phyloP scores from a whole-genome alignment of 2,888 invertebrate species.

The Oegoconia quadripuncta region DNA sequence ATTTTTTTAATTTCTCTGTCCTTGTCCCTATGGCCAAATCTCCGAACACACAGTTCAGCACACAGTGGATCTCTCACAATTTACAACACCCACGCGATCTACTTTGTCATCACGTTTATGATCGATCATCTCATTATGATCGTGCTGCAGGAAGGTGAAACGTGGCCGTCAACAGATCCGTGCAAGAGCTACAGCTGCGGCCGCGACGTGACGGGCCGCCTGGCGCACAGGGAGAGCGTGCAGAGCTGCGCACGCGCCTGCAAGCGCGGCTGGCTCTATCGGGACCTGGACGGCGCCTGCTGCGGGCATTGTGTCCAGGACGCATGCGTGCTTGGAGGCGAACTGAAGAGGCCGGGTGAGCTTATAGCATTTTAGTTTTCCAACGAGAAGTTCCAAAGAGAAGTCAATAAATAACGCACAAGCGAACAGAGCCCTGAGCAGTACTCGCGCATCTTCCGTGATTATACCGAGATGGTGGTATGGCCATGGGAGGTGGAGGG shows the following conservation, averaged over 20 bases:
- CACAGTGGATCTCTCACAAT: not conserved
- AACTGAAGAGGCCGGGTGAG: conserved; percentile 65
- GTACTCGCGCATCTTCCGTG: too few species aligned
- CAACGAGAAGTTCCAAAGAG: not conserved
- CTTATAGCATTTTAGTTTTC: not conserved
- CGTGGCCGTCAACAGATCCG: conserved; percentile 74
- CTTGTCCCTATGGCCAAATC: too few species aligned
- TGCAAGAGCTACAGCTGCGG: conserved; percentile 76
- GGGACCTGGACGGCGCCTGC: conserved; percentile 62
- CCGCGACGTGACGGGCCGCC: conserved; percentile 50
- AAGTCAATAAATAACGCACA: not conserved
- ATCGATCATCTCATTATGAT: not conserved
- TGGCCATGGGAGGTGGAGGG: too few species aligned
- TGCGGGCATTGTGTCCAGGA: conserved; percentile 83
- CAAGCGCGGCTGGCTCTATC: conserved; percentile 79
- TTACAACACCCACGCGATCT: not conserved
- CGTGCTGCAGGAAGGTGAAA: conserved; percentile 56
- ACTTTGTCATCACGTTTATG: not conserved
- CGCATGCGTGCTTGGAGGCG: conserved; percentile 75
- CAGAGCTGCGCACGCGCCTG: conserved; percentile 68
- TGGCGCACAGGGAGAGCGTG: conserved; percentile 54
- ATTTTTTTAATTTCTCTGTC: too few species aligned
- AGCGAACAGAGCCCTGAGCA: too few species aligned
- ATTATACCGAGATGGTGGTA: too few species aligned
- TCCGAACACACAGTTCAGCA: not conserved